A percentile compares a stretch with the other conserved stretches of the same genome.
phyloP scores from a whole-genome alignment of 1,140 invertebrate species.

The Eulimnadia texana region DNA sequence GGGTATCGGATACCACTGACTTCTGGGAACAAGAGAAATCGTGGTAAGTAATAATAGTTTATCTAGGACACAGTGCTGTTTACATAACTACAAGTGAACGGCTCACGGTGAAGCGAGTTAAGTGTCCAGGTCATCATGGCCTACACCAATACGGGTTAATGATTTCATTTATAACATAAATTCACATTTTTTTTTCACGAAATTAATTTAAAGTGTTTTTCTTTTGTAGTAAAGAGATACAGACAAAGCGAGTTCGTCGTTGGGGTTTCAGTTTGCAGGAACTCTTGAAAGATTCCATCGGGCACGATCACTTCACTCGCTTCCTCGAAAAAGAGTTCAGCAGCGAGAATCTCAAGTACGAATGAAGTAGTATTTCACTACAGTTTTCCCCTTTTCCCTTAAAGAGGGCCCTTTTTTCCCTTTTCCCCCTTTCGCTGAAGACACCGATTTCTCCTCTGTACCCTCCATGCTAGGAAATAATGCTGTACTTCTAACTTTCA shows the following conservation, averaged over 20 bases:
- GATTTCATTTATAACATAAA: too few species aligned
- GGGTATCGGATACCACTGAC: slow-evolving; percentile 88
- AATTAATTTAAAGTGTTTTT: background rate
- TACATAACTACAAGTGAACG: too few species aligned
- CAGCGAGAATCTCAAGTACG: slow-evolving; percentile 92
- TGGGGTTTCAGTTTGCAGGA: slow-evolving; percentile 97
- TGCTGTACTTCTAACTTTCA: too few species aligned
- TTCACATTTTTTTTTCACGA: too few species aligned
- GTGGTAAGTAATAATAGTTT: slow-evolving; percentile 39
- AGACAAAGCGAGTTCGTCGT: slow-evolving; percentile 72
- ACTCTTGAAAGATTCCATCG: slow-evolving; percentile 81
- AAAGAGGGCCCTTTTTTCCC: too few species aligned
- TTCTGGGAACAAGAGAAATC: slow-evolving; percentile 89
- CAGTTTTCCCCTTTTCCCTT: slow-evolving; percentile 23
- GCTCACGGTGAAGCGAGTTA: too few species aligned
- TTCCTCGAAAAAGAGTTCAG: slow-evolving; percentile 98
- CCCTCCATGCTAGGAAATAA: too few species aligned
- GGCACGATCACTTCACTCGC: slow-evolving; percentile 84
- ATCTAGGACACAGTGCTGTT: slow-evolving; percentile 14
- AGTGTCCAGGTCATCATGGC: too few species aligned
- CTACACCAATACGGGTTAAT: too few species aligned
- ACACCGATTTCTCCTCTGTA: too few species aligned
- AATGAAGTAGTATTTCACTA: too few species aligned
- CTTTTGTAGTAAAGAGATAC: slow-evolving; percentile 62
- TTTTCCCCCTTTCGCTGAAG: too few species aligned